Evolutionary conservation across 2,797 vertebrate genomes (phyloP).

Genomic region (Xiphorhynchus erythropygius): DNA sequence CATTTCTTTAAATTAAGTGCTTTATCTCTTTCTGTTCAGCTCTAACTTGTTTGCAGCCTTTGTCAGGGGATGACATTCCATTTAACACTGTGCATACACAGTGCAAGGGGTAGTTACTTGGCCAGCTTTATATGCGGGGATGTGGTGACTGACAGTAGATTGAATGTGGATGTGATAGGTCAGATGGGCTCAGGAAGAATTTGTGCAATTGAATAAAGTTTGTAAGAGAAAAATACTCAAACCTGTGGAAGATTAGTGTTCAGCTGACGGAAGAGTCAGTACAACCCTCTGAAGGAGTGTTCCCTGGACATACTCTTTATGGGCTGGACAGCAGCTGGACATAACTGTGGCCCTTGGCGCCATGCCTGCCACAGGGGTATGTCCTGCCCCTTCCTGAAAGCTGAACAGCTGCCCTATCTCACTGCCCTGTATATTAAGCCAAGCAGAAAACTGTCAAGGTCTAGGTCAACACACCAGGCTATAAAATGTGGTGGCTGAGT

Average conservation of each 20-base stretch:
- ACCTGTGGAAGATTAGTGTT: not conserved
- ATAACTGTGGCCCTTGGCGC: not conserved
- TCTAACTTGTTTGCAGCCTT: not conserved
- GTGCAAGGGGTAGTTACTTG: not conserved
- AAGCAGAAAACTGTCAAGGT: not conserved
- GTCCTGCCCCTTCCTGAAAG: not conserved
- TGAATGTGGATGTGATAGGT: not conserved
- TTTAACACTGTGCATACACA: not conserved
- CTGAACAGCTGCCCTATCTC: not conserved
- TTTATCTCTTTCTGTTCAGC: not conserved
- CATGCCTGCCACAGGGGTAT: not conserved
- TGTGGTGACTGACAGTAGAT: not conserved
- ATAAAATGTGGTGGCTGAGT: rapidly evolving
- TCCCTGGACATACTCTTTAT: rapidly evolving
- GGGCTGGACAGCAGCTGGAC: not conserved
- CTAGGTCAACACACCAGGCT: not conserved
- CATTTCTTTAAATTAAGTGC: not conserved
- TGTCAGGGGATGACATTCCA: not conserved
- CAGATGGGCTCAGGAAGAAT: not conserved
- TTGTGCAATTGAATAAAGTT: not conserved
- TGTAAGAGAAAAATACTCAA: not conserved
- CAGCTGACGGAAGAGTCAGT: not conserved
- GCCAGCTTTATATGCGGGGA: not conserved
- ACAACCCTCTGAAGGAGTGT: not conserved
- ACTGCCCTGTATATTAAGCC: not conserved